Evolutionary conservation across 2,797 vertebrate genomes (phyloP).

Genomic region (Oryzias sinensis): DNA sequence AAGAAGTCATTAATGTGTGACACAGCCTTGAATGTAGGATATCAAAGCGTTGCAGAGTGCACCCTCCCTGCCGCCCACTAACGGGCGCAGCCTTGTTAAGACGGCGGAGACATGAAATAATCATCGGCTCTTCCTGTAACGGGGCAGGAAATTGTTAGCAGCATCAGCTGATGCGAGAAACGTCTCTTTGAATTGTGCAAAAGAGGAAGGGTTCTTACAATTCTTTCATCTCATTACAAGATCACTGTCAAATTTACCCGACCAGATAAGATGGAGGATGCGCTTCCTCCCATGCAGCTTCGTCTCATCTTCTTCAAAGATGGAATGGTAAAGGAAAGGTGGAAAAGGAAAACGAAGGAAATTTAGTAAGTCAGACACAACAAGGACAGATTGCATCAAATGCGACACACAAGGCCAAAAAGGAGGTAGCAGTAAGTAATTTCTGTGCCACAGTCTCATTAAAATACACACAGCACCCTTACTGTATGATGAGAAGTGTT

Average conservation of each 20-base stretch:
- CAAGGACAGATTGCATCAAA: slow-evolving; percentile 33
- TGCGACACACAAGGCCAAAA: slow-evolving; percentile 17
- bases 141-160: slow-evolving; percentile 47
- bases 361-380: slow-evolving; percentile 37
- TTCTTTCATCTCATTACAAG: slow-evolving; percentile 56
- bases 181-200: slow-evolving; percentile 44
- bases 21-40: slow-evolving; percentile 62
- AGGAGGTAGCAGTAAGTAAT: slow-evolving; percentile 11
- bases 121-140: slow-evolving; percentile 56
- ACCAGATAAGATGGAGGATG: slow-evolving; percentile 43
- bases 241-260: slow-evolving; percentile 47
- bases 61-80: slow-evolving; percentile 32
- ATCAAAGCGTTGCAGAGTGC: slow-evolving; percentile 55
- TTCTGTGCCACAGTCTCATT: slow-evolving; percentile 17
- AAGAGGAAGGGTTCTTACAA: slow-evolving; percentile 48
- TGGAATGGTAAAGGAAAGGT: slow-evolving; percentile 24
- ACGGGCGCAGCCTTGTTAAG: slow-evolving; percentile 57
- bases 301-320: slow-evolving; percentile 33
- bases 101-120: slow-evolving; percentile 59
- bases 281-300: slow-evolving; percentile 11
- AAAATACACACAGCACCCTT: slow-evolving; percentile 11
- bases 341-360: slow-evolving; percentile 37
- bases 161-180: slow-evolving; percentile 50
- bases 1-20: slow-evolving; percentile 68
- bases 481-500: slow-evolving; percentile 8